Conservation (phyloP, 1,140 invertebrate species). For the Polyergus mexicanus region DNA sequence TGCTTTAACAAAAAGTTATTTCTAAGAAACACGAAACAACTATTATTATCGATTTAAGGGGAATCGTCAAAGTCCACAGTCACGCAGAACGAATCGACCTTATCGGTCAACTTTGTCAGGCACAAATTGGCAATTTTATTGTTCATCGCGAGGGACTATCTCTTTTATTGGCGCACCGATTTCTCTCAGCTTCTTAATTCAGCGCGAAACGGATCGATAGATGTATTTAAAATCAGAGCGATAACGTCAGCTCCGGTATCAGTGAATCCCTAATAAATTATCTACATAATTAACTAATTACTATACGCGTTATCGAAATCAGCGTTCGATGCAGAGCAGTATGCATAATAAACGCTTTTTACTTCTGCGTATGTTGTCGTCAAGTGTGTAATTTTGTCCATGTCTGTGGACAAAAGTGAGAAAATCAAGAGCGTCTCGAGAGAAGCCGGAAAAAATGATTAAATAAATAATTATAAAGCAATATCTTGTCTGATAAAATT, state of each 20-base stretch:
- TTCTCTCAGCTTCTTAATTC: conserved; percentile 47
- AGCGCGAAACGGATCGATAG: conserved; percentile 49
- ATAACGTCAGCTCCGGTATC: conserved; percentile 37
- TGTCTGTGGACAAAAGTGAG: conserved; percentile 21
- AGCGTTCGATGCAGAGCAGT: conserved; percentile 10
- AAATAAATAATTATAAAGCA: conserved; percentile 36
- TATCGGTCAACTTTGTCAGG: conserved; percentile 40
- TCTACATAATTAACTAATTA: conserved; percentile 55
- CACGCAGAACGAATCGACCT: conserved; percentile 19
- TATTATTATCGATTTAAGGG: conserved; percentile 8
- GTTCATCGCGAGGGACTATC: conserved; percentile 43
- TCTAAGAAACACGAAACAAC: background rate
- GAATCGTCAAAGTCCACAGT: background rate
- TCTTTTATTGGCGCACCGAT: conserved; percentile 45
- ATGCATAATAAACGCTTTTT: conserved; percentile 46
- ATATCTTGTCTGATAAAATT: conserved; percentile 27
- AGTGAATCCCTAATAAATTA: conserved; percentile 49
- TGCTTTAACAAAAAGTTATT: conserved; percentile 6
- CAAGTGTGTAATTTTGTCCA: conserved; percentile 26
- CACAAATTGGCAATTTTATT: conserved; percentile 60
- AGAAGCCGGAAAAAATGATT: conserved; percentile 3
- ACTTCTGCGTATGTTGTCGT: background rate
- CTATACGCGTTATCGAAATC: conserved; percentile 20
- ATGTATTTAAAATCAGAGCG: conserved; percentile 34
- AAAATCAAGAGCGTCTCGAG: background rate